Percentiles rank a stretch among this genome's conserved stretches.
Conservation (phyloP, 2,797 vertebrate species). For the Pagetopsis macropterus region DNA sequence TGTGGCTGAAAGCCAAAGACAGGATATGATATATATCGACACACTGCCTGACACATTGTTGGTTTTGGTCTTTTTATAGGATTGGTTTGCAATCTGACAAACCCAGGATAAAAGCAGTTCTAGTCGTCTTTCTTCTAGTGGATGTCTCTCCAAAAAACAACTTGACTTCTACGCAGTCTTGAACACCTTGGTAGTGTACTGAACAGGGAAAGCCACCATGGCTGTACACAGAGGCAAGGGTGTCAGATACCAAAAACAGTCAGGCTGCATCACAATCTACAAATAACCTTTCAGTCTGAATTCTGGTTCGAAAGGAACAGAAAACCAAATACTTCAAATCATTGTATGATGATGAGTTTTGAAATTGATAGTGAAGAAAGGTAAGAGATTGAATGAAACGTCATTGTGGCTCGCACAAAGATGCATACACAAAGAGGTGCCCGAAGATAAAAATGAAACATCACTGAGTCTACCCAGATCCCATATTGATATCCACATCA, state of each 20-base stretch:
- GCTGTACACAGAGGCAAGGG: conserved; percentile 13
- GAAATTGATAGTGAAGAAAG: background rate
- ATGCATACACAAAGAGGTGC: background rate
- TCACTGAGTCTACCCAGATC: conserved; percentile 10
- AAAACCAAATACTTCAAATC: background rate
- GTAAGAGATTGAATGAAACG: background rate
- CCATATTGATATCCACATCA: conserved; percentile 47
- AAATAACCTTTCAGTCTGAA: background rate
- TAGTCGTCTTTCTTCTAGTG: too few species aligned
- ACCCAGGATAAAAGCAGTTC: background rate
- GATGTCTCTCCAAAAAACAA: too few species aligned
- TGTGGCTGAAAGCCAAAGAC: background rate
- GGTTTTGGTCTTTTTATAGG: background rate
- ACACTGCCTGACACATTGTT: background rate
- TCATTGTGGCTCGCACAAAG: too few species aligned
- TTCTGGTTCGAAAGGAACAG: conserved; percentile 2
- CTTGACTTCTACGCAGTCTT: background rate
- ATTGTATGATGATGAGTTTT: background rate
- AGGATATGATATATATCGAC: background rate
- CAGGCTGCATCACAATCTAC: too few species aligned
- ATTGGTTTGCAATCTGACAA: conserved; percentile 1
- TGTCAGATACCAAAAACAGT: background rate
- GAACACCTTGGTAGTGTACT: background rate
- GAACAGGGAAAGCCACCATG: conserved; percentile 10
- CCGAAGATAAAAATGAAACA: background rate